These are phyloP conservation scores for Formica selysi DNA, from an alignment of 1,140 invertebrate species.

Conservation along the genomic window DNA sequence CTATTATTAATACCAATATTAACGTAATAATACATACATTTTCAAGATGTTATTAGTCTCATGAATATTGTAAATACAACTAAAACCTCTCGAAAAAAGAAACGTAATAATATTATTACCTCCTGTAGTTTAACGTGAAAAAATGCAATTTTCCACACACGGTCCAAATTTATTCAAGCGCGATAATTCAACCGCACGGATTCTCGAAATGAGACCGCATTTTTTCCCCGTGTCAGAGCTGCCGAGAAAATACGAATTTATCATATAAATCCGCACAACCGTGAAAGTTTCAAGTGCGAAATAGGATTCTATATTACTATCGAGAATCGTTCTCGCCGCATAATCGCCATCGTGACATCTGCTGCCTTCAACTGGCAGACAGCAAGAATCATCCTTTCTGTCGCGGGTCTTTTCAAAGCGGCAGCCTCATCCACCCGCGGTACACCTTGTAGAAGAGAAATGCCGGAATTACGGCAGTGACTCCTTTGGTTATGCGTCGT, in stretches of 20 bases:
- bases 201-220: constrained; percentile 17
- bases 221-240: background rate
- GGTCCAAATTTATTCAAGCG: background rate
- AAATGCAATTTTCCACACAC: constrained; percentile 3
- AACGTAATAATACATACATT: background rate
- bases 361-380: constrained; percentile 23
- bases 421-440: background rate
- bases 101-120: background rate
- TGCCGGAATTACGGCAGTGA: constrained; percentile 36
- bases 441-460: constrained; percentile 6
- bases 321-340: constrained; percentile 15
- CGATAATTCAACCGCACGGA: background rate
- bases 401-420: constrained; percentile 24
- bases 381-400: background rate
- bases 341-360: constrained; percentile 10
- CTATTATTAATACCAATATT: background rate
- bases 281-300: constrained; percentile 29
- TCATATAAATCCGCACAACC: constrained; percentile 1
- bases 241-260: constrained; percentile 13
- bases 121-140: too few relatives aligned
- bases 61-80: background rate
- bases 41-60: background rate
- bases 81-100: background rate
- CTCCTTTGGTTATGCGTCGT: background rate
- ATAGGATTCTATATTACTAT: background rate